Base-by-base conservation (phyloP, 2,113 vertebrate species). In the Phyllopteryx taeniolatus region DNA sequence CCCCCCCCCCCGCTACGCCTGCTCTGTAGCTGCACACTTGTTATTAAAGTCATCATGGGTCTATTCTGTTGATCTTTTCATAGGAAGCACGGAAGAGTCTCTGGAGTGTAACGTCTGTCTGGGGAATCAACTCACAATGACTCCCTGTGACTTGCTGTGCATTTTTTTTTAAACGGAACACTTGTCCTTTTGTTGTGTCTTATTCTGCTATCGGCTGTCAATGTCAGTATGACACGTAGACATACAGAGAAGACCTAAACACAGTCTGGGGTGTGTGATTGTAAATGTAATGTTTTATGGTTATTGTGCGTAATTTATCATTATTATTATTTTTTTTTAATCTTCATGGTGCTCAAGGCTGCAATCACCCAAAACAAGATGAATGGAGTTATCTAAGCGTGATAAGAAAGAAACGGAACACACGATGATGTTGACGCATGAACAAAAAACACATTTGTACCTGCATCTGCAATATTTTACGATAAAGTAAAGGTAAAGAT, bases 51-150 rank as follows among this genome's bases (percentile, higher is more conserved):
- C 81, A 83, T 88, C 61, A 69, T 68, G 80, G 76, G 82, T 85
- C 80, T 79, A 56, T 82, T 84, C 68, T 86, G 85, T 88, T 86
- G 70, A 86, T 86, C 85, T 77, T 77, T 72, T 78, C 78, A 64
- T 47, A 77, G 64, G 46, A 70, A 77, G 68, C 42, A 4, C 42
- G 17, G 75, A 59, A 70, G 72, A 75, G 78, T 79, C 70, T 79
- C 67, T 39, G 71, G 74, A 80, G 75, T 67, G 43, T 59, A 79
- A 76, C 33, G 60, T 65, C 39, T 77, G 49, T 88, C 82, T 68
- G 20, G 81, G 85, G 82, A 85, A 85, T 81, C 72, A 47, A 43
- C 59, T 49, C 27, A 65, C 63, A 75, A 63, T 66, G 67, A 73
- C 75, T 84, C 57, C 70, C 10, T 19, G 35, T 60, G 57, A 72